Percentiles rank a stretch among this genome's conserved stretches.
Conservation (phyloP, 2,797 vertebrate genomes). For the Enteromius argenteus region DNA sequence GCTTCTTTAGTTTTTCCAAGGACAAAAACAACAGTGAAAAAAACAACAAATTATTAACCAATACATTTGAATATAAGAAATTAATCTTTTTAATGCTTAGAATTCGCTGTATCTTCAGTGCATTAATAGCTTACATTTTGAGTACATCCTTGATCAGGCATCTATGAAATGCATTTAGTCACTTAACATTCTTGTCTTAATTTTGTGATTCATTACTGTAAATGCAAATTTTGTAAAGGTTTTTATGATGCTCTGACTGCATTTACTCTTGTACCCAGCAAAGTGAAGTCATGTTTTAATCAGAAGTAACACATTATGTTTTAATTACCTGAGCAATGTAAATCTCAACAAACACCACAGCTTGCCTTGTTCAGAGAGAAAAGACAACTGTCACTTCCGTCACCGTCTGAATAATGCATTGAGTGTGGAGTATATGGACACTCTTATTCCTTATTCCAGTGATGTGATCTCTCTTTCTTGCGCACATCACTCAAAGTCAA, state of each 20-base stretch:
- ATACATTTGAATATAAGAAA: constrained; percentile 1
- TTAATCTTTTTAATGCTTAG: neutral
- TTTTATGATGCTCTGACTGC: neutral
- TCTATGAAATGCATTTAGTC: constrained; percentile 21
- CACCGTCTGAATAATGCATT: constrained; percentile 71
- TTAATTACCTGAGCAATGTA: constrained; percentile 68
- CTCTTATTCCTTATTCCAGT: constrained; percentile 47
- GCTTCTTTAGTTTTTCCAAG: neutral
- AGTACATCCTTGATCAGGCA: constrained; percentile 1
- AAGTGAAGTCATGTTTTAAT: constrained; percentile 46
- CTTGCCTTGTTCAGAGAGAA: constrained; percentile 53
- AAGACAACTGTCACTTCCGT: constrained; percentile 63
- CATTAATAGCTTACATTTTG: constrained; percentile 3
- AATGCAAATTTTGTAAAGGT: neutral
- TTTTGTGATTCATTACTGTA: constrained; percentile 4
- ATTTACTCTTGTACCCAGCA: constrained; percentile 7
- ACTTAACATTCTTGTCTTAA: neutral
- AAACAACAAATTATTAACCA: neutral
- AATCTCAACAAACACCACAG: constrained; percentile 62
- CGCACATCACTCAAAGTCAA: constrained; percentile 42
- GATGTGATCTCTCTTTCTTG: constrained; percentile 17
- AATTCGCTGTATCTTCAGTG: neutral
- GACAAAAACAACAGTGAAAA: neutral
- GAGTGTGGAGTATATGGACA: constrained; percentile 49
- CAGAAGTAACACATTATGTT: constrained; percentile 51